A percentile compares a stretch with the other conserved stretches of the same genome.
These are phyloP conservation scores for Thecocarcelia acutangulata DNA, from an alignment of 2,888 invertebrate genomes.

Conservation along the genomic window DNA sequence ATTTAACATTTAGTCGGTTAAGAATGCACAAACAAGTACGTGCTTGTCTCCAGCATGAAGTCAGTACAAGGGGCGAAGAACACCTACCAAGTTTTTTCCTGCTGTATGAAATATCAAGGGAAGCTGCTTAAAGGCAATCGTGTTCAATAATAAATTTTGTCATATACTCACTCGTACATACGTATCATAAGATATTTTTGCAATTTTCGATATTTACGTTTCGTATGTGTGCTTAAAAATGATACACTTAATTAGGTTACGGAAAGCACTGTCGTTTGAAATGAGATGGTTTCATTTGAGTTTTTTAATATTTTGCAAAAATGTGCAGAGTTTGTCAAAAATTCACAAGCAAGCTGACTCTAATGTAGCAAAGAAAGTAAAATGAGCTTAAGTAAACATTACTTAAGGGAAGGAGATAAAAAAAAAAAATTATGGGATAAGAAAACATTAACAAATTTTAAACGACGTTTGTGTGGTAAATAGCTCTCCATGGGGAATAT, in stretches of 20 bases:
- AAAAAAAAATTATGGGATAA: no score
- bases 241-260: constrained; percentile 24
- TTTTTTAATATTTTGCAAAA: background rate
- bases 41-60: background rate
- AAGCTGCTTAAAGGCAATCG: constrained; percentile 18
- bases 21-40: constrained; percentile 20
- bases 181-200: background rate
- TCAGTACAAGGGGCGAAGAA: constrained; percentile 4
- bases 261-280: background rate
- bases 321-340: no score
- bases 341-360: no score
- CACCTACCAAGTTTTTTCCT: constrained; percentile 1
- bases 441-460: no score
- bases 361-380: no score
- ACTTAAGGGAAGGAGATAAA: no score
- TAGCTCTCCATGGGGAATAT: no score
- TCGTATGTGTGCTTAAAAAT: background rate
- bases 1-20: constrained; percentile 40
- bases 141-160: constrained; percentile 50
- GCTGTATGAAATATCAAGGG: constrained; percentile 12
- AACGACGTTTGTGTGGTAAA: no score
- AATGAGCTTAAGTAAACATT: no score
- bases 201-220: background rate
- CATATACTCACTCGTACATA: background rate
- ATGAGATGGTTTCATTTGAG: background rate